A percentile compares a stretch with the other conserved stretches of the same genome.
Conservation (phyloP, 1,140 invertebrate species). For the Bombyx mandarina region DNA sequence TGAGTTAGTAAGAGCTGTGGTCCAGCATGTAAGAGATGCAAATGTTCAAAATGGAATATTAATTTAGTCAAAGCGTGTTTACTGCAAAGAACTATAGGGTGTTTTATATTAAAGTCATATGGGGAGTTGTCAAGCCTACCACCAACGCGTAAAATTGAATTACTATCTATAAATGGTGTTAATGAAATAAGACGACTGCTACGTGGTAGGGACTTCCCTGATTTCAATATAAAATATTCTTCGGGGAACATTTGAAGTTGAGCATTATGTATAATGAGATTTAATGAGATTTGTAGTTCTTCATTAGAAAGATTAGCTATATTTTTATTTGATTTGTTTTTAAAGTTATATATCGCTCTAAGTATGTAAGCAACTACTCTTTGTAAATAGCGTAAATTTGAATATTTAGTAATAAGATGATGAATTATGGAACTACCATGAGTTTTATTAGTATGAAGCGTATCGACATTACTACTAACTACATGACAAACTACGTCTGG, state of each 20-base stretch:
- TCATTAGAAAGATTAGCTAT: conserved; percentile 5
- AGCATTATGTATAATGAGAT: conserved; percentile 6
- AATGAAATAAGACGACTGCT: conserved; percentile 16
- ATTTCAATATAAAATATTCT: conserved; percentile 12
- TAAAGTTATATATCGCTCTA: conserved; percentile 1
- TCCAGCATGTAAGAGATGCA: background rate
- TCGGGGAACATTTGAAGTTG: conserved; percentile 17
- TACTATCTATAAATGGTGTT: conserved; percentile 16
- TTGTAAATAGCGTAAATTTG: conserved; percentile 10
- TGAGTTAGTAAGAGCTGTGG: conserved; percentile 3
- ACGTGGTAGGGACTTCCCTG: conserved; percentile 4
- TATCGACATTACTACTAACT: too few species aligned
- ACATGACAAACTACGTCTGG: too few species aligned
- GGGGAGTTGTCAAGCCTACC: conserved; percentile 19
- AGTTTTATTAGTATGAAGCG: too few species aligned
- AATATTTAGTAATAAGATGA: conserved; percentile 6
- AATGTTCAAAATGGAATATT: conserved; percentile 1
- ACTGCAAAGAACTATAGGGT: conserved; percentile 16
- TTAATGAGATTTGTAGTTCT: conserved; percentile 12
- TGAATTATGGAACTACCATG: too few species aligned
- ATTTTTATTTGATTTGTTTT: conserved; percentile 13
- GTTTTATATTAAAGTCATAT: conserved; percentile 17
- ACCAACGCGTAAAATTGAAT: conserved; percentile 19
- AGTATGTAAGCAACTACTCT: conserved; percentile 13
- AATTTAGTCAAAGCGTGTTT: conserved; percentile 4